phyloP scores from a whole-genome alignment of 2,888 invertebrate genomes.

The Ophioninae sp. region DNA sequence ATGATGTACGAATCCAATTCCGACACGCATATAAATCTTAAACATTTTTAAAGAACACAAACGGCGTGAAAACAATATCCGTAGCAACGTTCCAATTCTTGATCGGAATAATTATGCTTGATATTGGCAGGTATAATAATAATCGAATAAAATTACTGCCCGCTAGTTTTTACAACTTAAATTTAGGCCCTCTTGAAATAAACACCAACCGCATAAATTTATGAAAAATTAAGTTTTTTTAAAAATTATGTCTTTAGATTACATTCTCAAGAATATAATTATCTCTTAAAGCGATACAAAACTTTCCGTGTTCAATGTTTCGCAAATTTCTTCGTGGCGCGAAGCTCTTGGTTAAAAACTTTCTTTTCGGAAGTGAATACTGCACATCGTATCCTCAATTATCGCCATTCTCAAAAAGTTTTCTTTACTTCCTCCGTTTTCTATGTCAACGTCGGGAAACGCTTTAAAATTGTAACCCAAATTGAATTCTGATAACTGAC shows the following conservation, averaged over 20 bases:
- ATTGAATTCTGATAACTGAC: not conserved
- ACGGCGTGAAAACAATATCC: too few relatives aligned
- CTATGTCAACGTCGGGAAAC: not conserved
- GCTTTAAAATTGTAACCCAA: not conserved
- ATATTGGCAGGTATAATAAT: not conserved
- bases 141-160: not conserved
- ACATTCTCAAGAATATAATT: not conserved
- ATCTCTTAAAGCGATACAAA: not conserved
- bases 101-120: not conserved
- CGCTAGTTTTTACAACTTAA: not conserved
- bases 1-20: too few relatives aligned
- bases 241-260: not conserved
- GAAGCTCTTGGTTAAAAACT: not conserved
- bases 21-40: not conserved
- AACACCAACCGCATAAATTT: not conserved
- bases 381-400: not conserved
- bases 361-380: not conserved
- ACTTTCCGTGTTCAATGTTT: not conserved
- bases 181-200: not conserved
- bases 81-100: not conserved
- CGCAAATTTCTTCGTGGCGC: not conserved
- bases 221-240: not conserved
- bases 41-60: not conserved
- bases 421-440: not conserved
- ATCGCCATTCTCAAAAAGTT: not conserved